These are phyloP conservation scores for Neodiprion pinetum DNA, from an alignment of 1,140 invertebrate genomes.

Conservation along the genomic window DNA sequence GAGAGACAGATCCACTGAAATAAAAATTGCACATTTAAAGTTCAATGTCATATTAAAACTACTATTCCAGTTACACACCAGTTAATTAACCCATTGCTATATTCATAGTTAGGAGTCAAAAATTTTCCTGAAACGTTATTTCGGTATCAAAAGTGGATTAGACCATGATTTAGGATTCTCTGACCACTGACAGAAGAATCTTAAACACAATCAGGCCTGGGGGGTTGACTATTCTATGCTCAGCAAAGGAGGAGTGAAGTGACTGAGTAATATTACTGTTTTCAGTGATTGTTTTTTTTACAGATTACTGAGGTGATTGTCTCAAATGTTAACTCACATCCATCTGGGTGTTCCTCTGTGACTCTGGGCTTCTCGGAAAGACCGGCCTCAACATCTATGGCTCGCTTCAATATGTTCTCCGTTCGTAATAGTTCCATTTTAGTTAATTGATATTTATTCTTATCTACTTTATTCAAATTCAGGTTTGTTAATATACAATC, in stretches of 20 bases:
- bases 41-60: not conserved
- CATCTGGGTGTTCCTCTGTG: conserved; percentile 87
- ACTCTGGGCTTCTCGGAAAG: conserved; percentile 69
- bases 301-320: too few relatives aligned
- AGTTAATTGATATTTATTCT: conserved; percentile 75
- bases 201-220: too few relatives aligned
- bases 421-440: conserved; percentile 77
- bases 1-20: conserved; percentile 79
- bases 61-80: not conserved
- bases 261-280: not conserved
- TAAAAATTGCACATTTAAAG: conserved; percentile 24
- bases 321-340: conserved; percentile 68
- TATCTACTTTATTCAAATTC: conserved; percentile 76
- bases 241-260: not conserved
- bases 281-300: too few relatives aligned
- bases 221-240: too few relatives aligned
- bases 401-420: conserved; percentile 83
- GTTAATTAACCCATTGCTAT: not conserved
- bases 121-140: conserved; percentile 14
- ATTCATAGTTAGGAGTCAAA: not conserved
- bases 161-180: conserved; percentile 9
- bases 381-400: conserved; percentile 82
- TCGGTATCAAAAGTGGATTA: conserved; percentile 11
- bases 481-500: conserved; percentile 89
- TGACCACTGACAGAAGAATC: not conserved